Evolutionary conservation across 2,113 vertebrate genomes (phyloP).

Genomic region (Actinemys pallida): DNA sequence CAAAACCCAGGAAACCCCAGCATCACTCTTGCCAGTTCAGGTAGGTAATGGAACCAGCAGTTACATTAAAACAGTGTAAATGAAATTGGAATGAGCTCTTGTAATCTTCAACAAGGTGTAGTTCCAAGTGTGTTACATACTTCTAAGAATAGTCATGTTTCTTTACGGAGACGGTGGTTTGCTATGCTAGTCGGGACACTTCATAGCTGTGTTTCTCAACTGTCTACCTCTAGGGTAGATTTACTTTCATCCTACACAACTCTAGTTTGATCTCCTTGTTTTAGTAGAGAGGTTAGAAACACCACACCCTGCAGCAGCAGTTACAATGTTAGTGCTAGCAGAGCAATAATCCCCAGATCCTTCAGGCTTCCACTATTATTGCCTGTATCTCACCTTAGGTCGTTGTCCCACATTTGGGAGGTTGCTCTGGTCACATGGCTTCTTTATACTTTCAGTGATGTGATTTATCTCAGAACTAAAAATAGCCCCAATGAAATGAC

Average conservation of each 20-base stretch:
- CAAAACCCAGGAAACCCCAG: conserved; percentile 56
- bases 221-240: rapidly evolving
- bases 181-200: background rate
- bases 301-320: background rate
- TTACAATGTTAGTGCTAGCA: background rate
- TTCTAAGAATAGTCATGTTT: background rate
- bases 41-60: conserved; percentile 43
- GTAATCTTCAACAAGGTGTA: background rate
- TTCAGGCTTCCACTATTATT: background rate
- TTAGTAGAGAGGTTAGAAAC: background rate
- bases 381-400: background rate
- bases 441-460: conserved; percentile 1
- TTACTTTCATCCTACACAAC: background rate
- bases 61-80: too few relatives aligned
- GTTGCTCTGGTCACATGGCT: background rate
- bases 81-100: background rate
- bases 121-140: background rate
- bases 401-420: background rate
- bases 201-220: background rate
- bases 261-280: background rate
- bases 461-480: background rate
- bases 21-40: conserved; percentile 37
- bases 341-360: background rate
- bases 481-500: background rate
- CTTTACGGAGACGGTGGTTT: background rate